Evolutionary conservation across 2,888 invertebrate genomes (phyloP).

Genomic region (Anarsia innoxiella): DNA sequence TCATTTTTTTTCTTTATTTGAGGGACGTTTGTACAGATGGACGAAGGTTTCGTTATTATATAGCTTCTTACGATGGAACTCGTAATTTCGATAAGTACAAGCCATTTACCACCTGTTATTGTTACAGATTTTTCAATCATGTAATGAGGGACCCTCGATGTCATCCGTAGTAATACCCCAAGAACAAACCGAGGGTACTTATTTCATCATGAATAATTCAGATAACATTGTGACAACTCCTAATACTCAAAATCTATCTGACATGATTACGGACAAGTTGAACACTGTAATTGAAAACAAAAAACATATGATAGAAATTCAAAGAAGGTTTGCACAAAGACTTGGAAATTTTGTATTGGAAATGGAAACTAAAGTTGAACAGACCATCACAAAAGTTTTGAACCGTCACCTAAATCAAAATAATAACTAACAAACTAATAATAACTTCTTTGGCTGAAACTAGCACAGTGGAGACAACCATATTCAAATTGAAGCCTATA

Average conservation of each 20-base stretch:
- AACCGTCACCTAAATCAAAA: background rate
- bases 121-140: background rate
- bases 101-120: background rate
- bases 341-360: background rate
- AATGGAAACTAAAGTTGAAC: conserved; percentile 1
- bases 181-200: background rate
- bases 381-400: background rate
- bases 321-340: background rate
- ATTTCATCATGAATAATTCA: background rate
- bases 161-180: background rate
- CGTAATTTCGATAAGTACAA: background rate
- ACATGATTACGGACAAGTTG: background rate
- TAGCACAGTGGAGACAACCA: background rate
- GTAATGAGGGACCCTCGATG: background rate
- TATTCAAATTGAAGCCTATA: conserved; percentile 5
- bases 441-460: conserved; percentile 1
- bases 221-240: background rate
- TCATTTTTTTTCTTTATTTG: background rate
- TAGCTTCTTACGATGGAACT: background rate
- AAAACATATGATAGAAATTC: background rate
- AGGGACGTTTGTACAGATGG: background rate
- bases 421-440: too few species aligned
- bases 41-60: background rate
- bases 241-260: background rate
- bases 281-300: background rate